Conservation (phyloP, 1,140 invertebrate species). For the Rhyacophila brunnea region DNA sequence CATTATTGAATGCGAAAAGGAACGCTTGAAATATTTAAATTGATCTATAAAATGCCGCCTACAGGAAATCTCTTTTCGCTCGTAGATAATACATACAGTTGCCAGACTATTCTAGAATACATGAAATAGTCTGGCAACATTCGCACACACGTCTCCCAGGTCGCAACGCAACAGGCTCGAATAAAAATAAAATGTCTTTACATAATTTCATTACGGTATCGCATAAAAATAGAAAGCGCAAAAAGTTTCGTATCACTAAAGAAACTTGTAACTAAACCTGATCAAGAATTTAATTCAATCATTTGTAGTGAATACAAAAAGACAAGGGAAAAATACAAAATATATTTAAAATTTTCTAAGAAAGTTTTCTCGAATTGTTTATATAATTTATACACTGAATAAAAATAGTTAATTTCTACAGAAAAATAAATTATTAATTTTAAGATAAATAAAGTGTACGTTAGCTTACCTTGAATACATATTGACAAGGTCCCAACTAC, state of each 20-base stretch:
- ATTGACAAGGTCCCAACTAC: constrained; percentile 46
- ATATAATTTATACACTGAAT: too few species aligned
- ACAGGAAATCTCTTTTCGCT: background rate
- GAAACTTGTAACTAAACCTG: too few species aligned
- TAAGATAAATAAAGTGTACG: too few species aligned
- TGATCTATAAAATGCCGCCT: background rate
- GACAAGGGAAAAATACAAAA: too few species aligned
- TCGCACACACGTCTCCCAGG: constrained; percentile 20
- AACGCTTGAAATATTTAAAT: background rate
- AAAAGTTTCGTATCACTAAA: constrained; percentile 27
- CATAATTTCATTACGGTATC: constrained; percentile 35
- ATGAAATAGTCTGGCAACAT: constrained; percentile 31
- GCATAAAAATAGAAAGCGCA: constrained; percentile 27
- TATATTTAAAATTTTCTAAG: too few species aligned
- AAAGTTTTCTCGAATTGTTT: background rate
- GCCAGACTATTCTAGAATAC: constrained; percentile 26
- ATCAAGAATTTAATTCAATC: too few species aligned
- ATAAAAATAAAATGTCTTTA: constrained; percentile 36
- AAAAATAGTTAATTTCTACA: background rate
- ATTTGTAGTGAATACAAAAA: too few species aligned
- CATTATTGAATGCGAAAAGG: background rate
- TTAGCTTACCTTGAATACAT: constrained; percentile 46
- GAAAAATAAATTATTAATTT: too few species aligned
- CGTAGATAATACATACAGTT: constrained; percentile 12
- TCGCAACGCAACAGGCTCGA: constrained; percentile 16